Evolutionary conservation across 2,888 invertebrate species (phyloP), one percentile per base, ranked within the genome.

Genomic region (Pseudeuparius sepicola): DNA sequence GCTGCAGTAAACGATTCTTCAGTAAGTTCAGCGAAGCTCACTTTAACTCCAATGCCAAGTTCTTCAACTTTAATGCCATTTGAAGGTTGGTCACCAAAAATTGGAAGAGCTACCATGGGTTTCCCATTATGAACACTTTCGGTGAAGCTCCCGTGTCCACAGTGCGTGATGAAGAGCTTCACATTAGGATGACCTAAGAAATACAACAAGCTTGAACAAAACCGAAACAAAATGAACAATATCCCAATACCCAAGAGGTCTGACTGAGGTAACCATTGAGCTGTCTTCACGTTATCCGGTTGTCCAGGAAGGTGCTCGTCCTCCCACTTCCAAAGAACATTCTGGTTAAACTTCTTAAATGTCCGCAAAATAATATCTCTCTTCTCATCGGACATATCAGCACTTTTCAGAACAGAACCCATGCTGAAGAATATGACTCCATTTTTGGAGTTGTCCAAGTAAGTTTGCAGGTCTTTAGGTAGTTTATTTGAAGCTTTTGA

Each of bases 261-360:
- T 23, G 49, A 46, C 40, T 54, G 54, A 13, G 54, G 52, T 26
- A 51, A 43, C 54, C 54, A 54, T 25, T 43, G 46, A 2, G 39
- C 40, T 4, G 60, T 43, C 42, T 55, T 54, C 0, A 71, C 53
- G 43, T 66, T 65, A 11, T 48, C 42, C 2, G 61, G 59, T 9
- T 46, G 34, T 4, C 31, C 41, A 2, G 45, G 45, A 15, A 49
- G 24, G 3, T 35, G 34, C 13, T 70, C 64, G 1, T 68, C 67
- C 43, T 78, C 78, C 71, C 74, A 79, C 59, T 79, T 79, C 77
- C 76, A 77, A 13, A 80, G 49, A 1, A 80, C 68, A 3, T 66
- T 70, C 41, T 76, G 71, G 40, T 76, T 73, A 0, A 78, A 46
- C 39, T 63, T 64, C 1, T 66, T 59, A 36, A 80, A 71, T 2